A percentile compares a stretch with the other conserved stretches of the same genome.
These are phyloP conservation scores for Synanthedon tipuliformis DNA, from an alignment of 2,888 invertebrate species.

Conservation along the genomic window DNA sequence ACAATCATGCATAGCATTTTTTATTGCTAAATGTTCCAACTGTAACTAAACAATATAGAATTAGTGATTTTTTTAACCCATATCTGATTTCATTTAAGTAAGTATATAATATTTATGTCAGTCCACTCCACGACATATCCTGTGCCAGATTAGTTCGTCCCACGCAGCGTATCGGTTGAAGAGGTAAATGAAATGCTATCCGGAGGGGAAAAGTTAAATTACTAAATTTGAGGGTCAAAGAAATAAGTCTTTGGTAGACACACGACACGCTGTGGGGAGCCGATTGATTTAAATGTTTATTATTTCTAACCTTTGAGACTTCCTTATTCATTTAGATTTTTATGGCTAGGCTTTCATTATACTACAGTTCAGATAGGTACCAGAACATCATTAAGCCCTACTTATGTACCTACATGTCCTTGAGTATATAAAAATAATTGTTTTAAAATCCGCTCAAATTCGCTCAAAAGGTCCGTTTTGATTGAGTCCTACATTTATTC, in stretches of 20 bases:
- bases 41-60: no score
- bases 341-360: not conserved
- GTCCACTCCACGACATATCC: constrained; percentile 25
- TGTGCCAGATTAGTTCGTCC: constrained; percentile 67
- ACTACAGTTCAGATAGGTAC: no score
- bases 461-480: constrained; percentile 18
- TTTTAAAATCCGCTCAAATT: not conserved
- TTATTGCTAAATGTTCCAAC: no score
- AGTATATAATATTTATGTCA: no score
- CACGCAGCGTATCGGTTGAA: constrained; percentile 70
- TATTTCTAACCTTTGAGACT: constrained; percentile 4
- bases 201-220: constrained; percentile 71
- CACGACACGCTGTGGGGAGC: constrained; percentile 39
- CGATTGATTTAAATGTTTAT: constrained; percentile 48
- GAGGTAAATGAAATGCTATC: constrained; percentile 71
- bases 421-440: not conserved
- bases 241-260: constrained; percentile 61
- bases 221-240: constrained; percentile 71
- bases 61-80: no score
- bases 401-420: not conserved
- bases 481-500: constrained; percentile 34
- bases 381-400: no score
- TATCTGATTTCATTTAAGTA: no score
- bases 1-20: no score
- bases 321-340: not conserved